Evolutionary conservation across 1,140 invertebrate species (phyloP).

Genomic region (Aleiodes sp.): DNA sequence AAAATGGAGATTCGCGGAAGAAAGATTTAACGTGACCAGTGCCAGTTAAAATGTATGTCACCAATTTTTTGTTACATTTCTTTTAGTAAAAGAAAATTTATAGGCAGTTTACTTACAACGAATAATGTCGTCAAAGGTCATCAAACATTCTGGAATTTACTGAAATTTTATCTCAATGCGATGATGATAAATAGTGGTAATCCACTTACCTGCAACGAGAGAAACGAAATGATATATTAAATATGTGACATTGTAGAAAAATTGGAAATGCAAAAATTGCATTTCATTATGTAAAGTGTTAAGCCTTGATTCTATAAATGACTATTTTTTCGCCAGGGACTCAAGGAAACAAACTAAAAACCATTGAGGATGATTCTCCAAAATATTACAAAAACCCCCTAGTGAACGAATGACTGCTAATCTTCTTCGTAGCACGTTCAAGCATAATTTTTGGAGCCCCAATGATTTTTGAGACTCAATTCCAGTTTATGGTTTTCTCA

Average conservation of each 20-base stretch:
- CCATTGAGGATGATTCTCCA: too few species aligned
- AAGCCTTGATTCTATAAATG: neutral
- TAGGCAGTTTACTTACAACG: neutral
- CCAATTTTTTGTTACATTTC: too few species aligned
- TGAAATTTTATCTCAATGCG: conserved; percentile 1
- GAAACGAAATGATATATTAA: conserved; percentile 9
- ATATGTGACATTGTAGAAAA: neutral
- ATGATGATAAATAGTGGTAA: neutral
- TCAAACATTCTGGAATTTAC: neutral
- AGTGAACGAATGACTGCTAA: too few species aligned
- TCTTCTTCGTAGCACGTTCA: too few species aligned
- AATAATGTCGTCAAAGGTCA: neutral
- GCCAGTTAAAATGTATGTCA: too few species aligned
- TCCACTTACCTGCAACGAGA: conserved; percentile 33
- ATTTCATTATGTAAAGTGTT: neutral
- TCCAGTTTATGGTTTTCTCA: neutral
- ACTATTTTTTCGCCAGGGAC: too few species aligned
- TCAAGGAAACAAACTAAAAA: too few species aligned
- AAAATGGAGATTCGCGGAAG: too few species aligned
- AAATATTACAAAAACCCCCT: too few species aligned
- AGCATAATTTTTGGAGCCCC: too few species aligned
- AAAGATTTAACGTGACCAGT: too few species aligned
- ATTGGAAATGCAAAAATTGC: neutral
- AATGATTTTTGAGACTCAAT: neutral
- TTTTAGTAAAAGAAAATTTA: too few species aligned